Percentiles rank a stretch among this genome's conserved stretches.
Conservation (phyloP, 2,888 invertebrate species). For the Drosophila parthenogenetica region DNA sequence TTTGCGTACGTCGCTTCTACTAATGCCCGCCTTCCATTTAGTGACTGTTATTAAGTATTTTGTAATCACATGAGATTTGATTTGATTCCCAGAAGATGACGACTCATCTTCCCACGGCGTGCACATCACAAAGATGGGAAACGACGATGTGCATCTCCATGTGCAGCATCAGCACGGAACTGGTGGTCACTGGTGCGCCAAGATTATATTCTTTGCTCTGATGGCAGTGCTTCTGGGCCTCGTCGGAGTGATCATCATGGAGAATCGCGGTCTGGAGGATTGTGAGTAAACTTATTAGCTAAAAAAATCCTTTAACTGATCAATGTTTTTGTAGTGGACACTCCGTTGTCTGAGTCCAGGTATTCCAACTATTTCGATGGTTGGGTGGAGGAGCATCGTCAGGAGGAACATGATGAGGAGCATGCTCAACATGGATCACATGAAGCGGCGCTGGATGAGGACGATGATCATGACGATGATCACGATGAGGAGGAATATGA, state of each 20-base stretch:
- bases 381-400: slow-evolving; percentile 87
- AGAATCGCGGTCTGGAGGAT: slow-evolving; percentile 92
- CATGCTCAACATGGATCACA: slow-evolving; percentile 82
- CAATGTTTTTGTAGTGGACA: slow-evolving; percentile 86
- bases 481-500: slow-evolving; percentile 56
- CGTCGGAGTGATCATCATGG: slow-evolving; percentile 91
- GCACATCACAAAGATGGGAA: slow-evolving; percentile 85
- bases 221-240: slow-evolving; percentile 90
- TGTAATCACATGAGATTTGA: slow-evolving; percentile 43
- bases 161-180: slow-evolving; percentile 91
- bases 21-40: slow-evolving; percentile 17
- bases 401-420: slow-evolving; percentile 78
- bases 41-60: slow-evolving; percentile 46
- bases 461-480: slow-evolving; percentile 81
- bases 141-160: slow-evolving; percentile 91
- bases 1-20: slow-evolving; percentile 26
- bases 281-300: slow-evolving; percentile 86
- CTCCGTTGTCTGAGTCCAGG: slow-evolving; percentile 88
- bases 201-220: slow-evolving; percentile 92
- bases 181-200: slow-evolving; percentile 94
- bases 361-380: slow-evolving; percentile 92
- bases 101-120: slow-evolving; percentile 84
- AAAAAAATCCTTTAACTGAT: too few species aligned
- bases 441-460: slow-evolving; percentile 77
- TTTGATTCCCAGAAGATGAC: slow-evolving; percentile 76